Evolutionary conservation across 2,113 vertebrate genomes (phyloP).

Genomic region (Dicaeum eximium): DNA sequence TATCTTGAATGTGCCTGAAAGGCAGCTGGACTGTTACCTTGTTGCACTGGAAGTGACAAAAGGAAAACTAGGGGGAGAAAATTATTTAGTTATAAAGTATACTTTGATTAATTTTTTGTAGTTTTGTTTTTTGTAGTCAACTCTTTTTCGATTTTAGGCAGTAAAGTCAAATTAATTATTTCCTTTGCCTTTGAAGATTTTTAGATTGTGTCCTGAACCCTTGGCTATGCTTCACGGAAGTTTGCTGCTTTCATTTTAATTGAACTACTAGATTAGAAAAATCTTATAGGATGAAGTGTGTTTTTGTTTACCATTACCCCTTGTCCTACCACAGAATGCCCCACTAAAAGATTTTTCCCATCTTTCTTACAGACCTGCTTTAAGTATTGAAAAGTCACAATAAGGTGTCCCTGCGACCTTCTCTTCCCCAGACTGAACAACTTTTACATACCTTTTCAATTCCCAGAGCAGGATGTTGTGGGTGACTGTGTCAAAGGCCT

Average conservation of each 20-base stretch:
- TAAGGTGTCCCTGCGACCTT: background rate
- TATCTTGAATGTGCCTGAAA: background rate
- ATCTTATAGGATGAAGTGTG: background rate
- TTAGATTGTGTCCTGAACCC: background rate
- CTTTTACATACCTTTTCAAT: background rate
- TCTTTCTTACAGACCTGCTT: background rate
- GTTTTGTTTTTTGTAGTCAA: too few relatives aligned
- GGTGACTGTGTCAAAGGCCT: background rate
- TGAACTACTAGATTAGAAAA: background rate
- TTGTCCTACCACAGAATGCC: fast-evolving
- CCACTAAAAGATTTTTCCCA: background rate
- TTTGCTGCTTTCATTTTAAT: background rate
- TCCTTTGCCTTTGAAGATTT: background rate
- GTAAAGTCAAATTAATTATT: background rate
- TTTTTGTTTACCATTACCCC: background rate
- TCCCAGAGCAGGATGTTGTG: background rate
- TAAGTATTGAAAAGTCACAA: background rate
- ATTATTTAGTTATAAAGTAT: background rate
- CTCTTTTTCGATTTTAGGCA: background rate
- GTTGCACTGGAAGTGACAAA: background rate
- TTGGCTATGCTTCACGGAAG: background rate
- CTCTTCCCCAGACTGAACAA: background rate
- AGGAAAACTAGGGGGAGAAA: background rate
- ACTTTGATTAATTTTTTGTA: background rate
- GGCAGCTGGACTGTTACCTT: background rate